Evolutionary conservation across 2,797 vertebrate species (phyloP).

Genomic region (Champsocephalus esox): DNA sequence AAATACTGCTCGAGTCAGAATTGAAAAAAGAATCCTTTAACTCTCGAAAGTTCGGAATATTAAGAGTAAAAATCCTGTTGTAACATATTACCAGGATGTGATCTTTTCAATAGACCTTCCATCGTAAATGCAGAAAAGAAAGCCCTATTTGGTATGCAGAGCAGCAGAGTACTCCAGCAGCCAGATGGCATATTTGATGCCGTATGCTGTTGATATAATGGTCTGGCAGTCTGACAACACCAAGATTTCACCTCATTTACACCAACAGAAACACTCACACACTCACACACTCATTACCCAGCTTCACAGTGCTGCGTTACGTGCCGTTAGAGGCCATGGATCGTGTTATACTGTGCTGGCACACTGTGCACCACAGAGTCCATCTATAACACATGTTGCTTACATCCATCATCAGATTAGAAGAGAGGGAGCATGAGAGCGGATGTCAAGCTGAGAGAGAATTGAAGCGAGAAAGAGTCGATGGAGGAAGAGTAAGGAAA

Average conservation of each 20-base stretch:
- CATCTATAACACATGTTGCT: slow-evolving; percentile 43
- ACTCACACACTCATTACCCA: slow-evolving; percentile 4
- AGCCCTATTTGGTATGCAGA: slow-evolving; percentile 14
- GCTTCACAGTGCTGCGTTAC: background rate
- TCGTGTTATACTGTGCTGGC: slow-evolving; percentile 25
- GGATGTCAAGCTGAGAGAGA: slow-evolving; percentile 27
- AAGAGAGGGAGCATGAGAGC: slow-evolving; percentile 21
- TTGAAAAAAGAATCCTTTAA: too few species aligned
- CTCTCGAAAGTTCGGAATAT: background rate
- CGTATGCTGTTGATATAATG: slow-evolving; percentile 50
- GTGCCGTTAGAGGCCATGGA: slow-evolving; percentile 12
- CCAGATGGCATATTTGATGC: slow-evolving; percentile 53
- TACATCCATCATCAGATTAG: slow-evolving; percentile 58
- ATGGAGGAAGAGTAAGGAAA: background rate
- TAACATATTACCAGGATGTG: background rate
- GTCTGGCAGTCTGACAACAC: slow-evolving; percentile 40
- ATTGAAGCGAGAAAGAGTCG: slow-evolving; percentile 3
- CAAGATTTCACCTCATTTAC: slow-evolving; percentile 55
- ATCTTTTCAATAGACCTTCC: slow-evolving; percentile 2
- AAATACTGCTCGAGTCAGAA: background rate
- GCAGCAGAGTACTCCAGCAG: background rate
- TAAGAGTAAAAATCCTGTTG: background rate
- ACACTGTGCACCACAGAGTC: slow-evolving; percentile 44
- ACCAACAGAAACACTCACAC: slow-evolving; percentile 8
- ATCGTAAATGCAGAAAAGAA: background rate